phyloP scores from a whole-genome alignment of 92 coral and sea anemone species.

The Siderastrea radians region DNA sequence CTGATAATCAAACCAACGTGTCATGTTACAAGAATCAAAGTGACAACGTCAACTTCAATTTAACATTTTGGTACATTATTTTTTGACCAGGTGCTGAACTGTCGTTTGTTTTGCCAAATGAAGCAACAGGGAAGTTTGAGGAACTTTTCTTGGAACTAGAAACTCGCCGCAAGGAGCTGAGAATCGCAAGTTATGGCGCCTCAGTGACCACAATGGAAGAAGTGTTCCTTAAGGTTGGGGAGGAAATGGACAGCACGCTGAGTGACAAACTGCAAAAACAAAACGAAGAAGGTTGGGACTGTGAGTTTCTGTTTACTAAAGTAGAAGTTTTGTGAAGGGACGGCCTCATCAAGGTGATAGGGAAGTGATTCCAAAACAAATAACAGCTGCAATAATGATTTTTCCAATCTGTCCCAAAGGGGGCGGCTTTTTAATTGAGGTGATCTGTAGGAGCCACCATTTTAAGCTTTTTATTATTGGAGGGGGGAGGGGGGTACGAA shows the following conservation, averaged over 20 bases:
- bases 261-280: slow-evolving; percentile 67
- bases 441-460: too few species aligned
- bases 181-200: slow-evolving; percentile 94
- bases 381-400: too few species aligned
- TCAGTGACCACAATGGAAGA: slow-evolving; percentile 99
- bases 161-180: slow-evolving; percentile 76
- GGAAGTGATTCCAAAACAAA: too few species aligned
- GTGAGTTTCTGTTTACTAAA: too few species aligned
- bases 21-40: too few species aligned
- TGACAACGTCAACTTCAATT: too few species aligned
- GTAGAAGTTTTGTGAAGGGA: too few species aligned
- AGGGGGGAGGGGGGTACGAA: too few species aligned
- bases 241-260: slow-evolving; percentile 85
- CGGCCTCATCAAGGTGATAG: neutral
- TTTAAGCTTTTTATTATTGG: too few species aligned
- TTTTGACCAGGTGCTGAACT: slow-evolving; percentile 86
- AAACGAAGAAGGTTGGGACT: slow-evolving; percentile 24
- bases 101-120: slow-evolving; percentile 87
- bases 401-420: too few species aligned
- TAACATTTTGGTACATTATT: neutral
- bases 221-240: slow-evolving; percentile 94
- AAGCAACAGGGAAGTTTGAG: slow-evolving; percentile 87
- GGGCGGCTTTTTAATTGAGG: too few species aligned
- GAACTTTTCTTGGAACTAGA: slow-evolving; percentile 86
- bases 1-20: too few species aligned